Base-by-base conservation (phyloP, 2,797 vertebrate species). In the Enteromius mattozi region DNA sequence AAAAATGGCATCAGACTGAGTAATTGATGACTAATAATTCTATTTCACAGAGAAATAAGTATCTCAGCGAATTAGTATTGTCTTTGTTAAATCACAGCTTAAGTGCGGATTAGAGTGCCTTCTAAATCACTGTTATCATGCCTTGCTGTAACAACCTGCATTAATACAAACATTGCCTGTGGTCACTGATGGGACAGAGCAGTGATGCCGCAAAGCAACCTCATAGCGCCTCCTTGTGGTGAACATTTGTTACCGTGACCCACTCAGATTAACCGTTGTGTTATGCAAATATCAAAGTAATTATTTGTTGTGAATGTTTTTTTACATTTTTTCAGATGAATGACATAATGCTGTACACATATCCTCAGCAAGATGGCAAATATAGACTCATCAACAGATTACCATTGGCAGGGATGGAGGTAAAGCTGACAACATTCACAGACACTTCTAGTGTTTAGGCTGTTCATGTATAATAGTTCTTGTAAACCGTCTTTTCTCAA, bases 341-440 rank as follows among this genome's bases (percentile, higher is more conserved):
- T 40, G 98, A 99, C 24, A 92, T 98, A 86, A 93, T 99, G 87
- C 95, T 99, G 27, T 99, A 99, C 90, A 99, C 98, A 0, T 98
- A 96, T 88, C 97, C 98, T 66, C 97, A 98, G 92, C 99, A 98
- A 92, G 96, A 98, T 10, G 97, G 98, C 45, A 99, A 98, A 93
- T 99, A 98, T 92, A 94, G 93, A 87, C 95, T 99, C 88, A 99
- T 97, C 91, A 97, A 96, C 85, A 96, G 95, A 0, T 92, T 99
- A 87, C 82, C 93, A 0, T 95, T 99, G 79, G 94, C 95, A 80
- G 94, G 92, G 75, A 94, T 99, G 93, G 97, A 97, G 97, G 98
- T 99, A 93, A 6, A 54, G 35, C 30, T 21, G 16, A 47, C 10
- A 27, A 12, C 5, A 16, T 63, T 59, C 12, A 33, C 3, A 1